Evolutionary conservation across 2,888 invertebrate species (phyloP).

Genomic region (Nemapogon koenigi): DNA sequence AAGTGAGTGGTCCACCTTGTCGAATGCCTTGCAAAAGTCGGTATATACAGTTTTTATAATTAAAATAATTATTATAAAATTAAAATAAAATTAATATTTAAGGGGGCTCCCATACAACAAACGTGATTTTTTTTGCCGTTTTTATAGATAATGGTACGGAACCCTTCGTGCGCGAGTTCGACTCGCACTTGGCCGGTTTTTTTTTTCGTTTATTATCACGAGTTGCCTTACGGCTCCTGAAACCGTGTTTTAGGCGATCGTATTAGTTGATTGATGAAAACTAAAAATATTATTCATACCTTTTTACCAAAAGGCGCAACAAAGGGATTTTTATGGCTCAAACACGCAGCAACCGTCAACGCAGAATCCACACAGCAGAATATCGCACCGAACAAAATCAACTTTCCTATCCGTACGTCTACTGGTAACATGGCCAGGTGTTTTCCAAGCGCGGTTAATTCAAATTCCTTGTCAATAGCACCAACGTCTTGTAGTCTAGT

Average conservation of each 20-base stretch:
- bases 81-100: too few relatives aligned
- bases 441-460: constrained; percentile 84
- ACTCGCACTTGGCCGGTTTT: too few relatives aligned
- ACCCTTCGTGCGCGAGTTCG: too few relatives aligned
- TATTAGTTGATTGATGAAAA: not conserved
- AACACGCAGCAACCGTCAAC: constrained; percentile 85
- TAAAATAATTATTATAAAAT: not conserved
- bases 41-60: too few relatives aligned
- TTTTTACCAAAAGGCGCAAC: constrained; percentile 76
- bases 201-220: too few relatives aligned
- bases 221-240: too few relatives aligned
- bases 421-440: constrained; percentile 90
- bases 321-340: constrained; percentile 83
- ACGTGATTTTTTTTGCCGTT: too few relatives aligned
- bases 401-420: constrained; percentile 90
- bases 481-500: constrained; percentile 77
- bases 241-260: too few relatives aligned
- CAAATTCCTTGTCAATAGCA: constrained; percentile 76
- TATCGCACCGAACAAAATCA: constrained; percentile 90
- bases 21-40: too few relatives aligned
- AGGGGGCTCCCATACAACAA: too few relatives aligned
- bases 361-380: constrained; percentile 93
- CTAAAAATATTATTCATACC: constrained; percentile 22
- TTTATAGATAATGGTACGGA: too few relatives aligned
- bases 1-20: too few relatives aligned